Base-by-base conservation (phyloP, 2,797 vertebrate genomes). In the Phalloptychus januarius region DNA sequence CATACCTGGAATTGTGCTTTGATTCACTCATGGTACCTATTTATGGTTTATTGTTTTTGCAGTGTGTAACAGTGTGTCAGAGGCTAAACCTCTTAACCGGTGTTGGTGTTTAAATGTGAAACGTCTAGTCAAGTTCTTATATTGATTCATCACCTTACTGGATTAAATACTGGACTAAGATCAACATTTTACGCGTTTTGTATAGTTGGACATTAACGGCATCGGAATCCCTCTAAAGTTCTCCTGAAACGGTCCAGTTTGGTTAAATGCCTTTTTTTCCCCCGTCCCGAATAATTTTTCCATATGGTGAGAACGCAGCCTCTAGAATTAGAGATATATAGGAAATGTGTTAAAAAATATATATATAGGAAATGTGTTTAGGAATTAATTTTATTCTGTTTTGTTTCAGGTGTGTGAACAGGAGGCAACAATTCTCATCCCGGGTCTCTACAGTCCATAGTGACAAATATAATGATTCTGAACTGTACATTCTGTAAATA, bases 401-500 rank as follows among this genome's bases (percentile, higher is more conserved):
- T 0, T 82, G 84, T 83, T 87, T 18, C 76, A 94, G 92, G 92
- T 80, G 79, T 81, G 83, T 87, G 54, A 93, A 87, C 84, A 92
- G 73, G 82, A 85, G 36, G 38, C 83, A 79, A 86, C 13, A 31
- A 54, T 28, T 13, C 16, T 0, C 7, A 20, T 2, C 33, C 40
- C 13, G 56, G 28, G 46, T 50, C 12, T n/a, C 74, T 18, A 63
- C 25, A 25, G 1, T 73, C 16, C n/a, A 36, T 46, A 7, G 46
- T 40, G 3, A 38, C 2, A 38, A 44, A 78, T 61, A 8, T 4
- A 75, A 77, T 38, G 15, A 45, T 50, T 78, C 1, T 6, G 70
- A 38, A 10, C 2, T 81, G 45, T 83, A 61, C 33, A 72, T 80
- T 80, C 75, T 87, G 42, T 81, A 82, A 85, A 86, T 83, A 71